phyloP scores from a whole-genome alignment of 2,888 invertebrate genomes.

The Eustalomyia histrio region DNA sequence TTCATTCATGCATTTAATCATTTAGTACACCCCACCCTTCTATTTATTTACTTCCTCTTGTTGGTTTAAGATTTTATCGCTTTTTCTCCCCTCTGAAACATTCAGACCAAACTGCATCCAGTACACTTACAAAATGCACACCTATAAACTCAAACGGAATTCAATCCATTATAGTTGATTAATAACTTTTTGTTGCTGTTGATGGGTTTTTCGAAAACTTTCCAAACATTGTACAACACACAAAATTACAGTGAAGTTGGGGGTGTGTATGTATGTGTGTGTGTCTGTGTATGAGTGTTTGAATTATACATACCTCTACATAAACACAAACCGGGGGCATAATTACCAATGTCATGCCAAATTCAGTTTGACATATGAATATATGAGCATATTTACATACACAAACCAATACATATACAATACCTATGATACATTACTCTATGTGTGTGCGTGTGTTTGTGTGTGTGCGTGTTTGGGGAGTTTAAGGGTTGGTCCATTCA shows the following conservation, averaged over 20 bases:
- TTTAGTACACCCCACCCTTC: too few species aligned
- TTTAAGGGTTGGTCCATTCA: neutral
- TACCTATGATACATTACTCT: constrained; percentile 40
- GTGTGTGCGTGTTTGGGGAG: neutral
- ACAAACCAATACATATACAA: constrained; percentile 34
- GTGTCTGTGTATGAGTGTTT: too few species aligned
- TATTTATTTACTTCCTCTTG: too few species aligned
- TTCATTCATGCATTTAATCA: too few species aligned
- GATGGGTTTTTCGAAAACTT: constrained; percentile 20
- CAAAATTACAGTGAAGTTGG: neutral
- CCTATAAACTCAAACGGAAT: constrained; percentile 22
- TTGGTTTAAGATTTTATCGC: too few species aligned
- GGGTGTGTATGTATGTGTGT: too few species aligned
- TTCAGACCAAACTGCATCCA: too few species aligned
- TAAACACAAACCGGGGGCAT: constrained; percentile 12
- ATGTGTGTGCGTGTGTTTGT: neutral
- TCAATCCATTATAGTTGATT: constrained; percentile 51
- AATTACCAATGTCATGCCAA: constrained; percentile 51
- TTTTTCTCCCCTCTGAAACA: too few species aligned
- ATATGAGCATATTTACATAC: constrained; percentile 38
- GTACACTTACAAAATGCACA: neutral
- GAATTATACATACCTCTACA: neutral
- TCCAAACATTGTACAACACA: neutral
- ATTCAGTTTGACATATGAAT: constrained; percentile 51
- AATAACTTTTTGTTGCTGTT: constrained; percentile 43